phyloP scores from a whole-genome alignment of 2,113 vertebrate genomes.

The Zonotrichia leucophrys region DNA sequence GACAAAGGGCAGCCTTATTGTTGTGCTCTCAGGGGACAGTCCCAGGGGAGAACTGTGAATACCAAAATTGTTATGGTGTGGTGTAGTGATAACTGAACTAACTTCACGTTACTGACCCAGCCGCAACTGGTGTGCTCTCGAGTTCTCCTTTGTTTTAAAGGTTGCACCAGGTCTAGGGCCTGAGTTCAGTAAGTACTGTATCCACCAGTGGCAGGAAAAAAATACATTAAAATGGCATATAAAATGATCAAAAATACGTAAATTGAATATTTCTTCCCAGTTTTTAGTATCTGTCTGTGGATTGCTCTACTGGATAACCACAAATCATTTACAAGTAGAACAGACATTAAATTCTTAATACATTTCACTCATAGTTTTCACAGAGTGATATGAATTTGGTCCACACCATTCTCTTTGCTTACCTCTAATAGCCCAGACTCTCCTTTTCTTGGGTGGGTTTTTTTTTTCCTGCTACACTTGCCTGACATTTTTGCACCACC shows the following conservation, averaged over 20 bases:
- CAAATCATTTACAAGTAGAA: neutral
- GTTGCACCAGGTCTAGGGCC: neutral
- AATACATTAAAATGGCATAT: neutral
- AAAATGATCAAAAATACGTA: neutral
- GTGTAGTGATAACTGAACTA: neutral
- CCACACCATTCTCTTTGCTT: neutral
- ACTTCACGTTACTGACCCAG: neutral
- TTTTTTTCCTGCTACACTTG: neutral
- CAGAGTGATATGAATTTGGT: neutral
- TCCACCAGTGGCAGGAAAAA: neutral
- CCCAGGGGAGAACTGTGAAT: slow-evolving; percentile 13
- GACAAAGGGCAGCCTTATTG: neutral
- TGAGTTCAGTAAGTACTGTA: neutral
- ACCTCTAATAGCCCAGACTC: neutral
- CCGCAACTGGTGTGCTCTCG: neutral
- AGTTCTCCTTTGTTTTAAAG: neutral
- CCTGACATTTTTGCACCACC: neutral
- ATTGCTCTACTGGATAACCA: neutral
- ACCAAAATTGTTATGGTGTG: fast-evolving
- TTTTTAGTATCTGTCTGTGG: neutral
- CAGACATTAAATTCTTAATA: neutral
- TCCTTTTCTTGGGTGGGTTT: neutral
- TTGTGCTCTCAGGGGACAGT: neutral
- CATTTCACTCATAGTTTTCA: neutral
- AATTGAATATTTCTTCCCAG: neutral